These are phyloP conservation scores for Lucilia cuprina DNA, from an alignment of 1,140 invertebrate genomes.

Conservation along the genomic window DNA sequence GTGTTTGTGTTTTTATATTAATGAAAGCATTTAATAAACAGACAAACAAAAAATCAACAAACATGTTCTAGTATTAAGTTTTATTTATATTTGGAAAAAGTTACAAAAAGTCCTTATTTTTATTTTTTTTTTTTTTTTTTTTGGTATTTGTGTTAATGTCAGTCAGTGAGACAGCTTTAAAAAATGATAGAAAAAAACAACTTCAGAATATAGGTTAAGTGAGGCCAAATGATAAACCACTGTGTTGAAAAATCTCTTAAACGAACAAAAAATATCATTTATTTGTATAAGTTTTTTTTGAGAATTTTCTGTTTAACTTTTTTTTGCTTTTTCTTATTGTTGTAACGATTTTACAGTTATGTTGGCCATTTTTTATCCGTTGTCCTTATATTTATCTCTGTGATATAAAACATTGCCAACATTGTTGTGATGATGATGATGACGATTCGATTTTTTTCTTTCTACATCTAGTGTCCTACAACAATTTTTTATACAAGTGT, in stretches of 20 bases:
- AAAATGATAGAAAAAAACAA: background rate
- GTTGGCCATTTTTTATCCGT: conserved; percentile 26
- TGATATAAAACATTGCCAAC: conserved; percentile 24
- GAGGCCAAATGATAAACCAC: conserved; percentile 34
- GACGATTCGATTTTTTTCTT: background rate
- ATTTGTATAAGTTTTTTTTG: background rate
- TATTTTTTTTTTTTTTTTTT: conserved; percentile 6
- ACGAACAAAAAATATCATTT: conserved; percentile 1
- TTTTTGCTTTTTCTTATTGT: background rate
- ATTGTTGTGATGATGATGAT: conserved; percentile 8
- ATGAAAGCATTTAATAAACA: background rate
- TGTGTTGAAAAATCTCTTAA: conserved; percentile 33
- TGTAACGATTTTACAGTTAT: background rate
- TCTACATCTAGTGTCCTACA: background rate
- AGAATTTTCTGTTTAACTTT: too few relatives aligned
- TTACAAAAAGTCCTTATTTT: background rate
- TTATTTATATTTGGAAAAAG: background rate
- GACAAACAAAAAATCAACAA: background rate
- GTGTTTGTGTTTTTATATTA: too few relatives aligned
- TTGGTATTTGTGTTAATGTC: conserved; percentile 20
- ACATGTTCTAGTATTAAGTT: background rate
- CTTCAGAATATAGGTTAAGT: conserved; percentile 30
- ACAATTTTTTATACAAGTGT: background rate
- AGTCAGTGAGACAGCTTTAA: conserved; percentile 9
- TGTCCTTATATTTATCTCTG: background rate